Evolutionary conservation across 1,140 invertebrate species (phyloP), one percentile per base, ranked within the genome.

Genomic region (Drosophila ogumai): DNA sequence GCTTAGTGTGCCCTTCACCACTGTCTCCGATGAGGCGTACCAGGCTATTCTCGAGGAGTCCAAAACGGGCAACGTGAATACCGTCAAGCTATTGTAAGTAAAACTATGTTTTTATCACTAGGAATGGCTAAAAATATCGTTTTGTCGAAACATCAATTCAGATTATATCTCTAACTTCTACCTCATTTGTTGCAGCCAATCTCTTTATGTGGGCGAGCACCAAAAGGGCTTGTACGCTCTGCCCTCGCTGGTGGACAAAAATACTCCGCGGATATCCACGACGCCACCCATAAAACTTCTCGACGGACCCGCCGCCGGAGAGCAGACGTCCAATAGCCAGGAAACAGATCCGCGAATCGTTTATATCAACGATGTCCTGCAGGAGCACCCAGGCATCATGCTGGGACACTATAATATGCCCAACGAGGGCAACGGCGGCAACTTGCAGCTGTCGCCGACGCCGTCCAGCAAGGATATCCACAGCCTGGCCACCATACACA

Each of bases 191-290:
- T 32, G 3, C 91, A 98, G 97, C 79, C 97, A 97, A 57, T 99
- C 98, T 1, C 93, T 99, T 17, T 99, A 99, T 93, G 95, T 99
- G 75, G 98, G 98, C 7, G 96, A 99, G 92, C 96, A 98, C 93
- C 96, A 98, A 92, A 94, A 97, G 91, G 95, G 97, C 91, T 93
- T 98, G 3, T 99, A 99, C 93, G 98, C 98, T 0, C 92, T 99
- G 43, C 97, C 97, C 5, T 98, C 98, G 1, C 93, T 98, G 25
- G 98, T 98, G 1, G 98, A 99, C 93, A 96, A 97, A 80, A 96
- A 96, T 63, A 95, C 95, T 10, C 95, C 96, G 12, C 96, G 96
- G 9, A 96, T 97, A 92, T 95, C 95, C 0, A 94, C 94, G 1
- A 94, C 94, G 7, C 94, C 94, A 22, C 94, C 95, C 0, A 92